Conservation (phyloP, 2,888 invertebrate genomes). For the Drosophila longiperda region DNA sequence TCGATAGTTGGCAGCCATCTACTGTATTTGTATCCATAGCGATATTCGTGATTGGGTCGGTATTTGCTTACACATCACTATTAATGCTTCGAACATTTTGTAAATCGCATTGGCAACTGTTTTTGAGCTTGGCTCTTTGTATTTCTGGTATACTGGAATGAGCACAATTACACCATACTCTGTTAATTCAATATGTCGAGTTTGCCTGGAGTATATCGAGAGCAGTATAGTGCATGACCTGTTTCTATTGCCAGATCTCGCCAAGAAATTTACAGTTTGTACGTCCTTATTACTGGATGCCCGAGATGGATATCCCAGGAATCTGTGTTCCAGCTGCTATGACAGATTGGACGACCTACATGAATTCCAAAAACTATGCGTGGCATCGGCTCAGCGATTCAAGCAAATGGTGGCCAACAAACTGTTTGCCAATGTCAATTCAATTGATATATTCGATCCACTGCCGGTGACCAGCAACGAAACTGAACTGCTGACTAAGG, state of each 20-base stretch:
- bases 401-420: conserved; percentile 65
- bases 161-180: conserved; percentile 43
- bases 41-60: conserved; percentile 4
- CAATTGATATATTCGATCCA: conserved; percentile 66
- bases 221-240: conserved; percentile 63
- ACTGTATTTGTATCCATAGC: neutral
- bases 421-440: conserved; percentile 7
- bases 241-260: conserved; percentile 73
- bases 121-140: conserved; percentile 27
- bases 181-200: conserved; percentile 79
- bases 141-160: conserved; percentile 48
- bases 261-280: conserved; percentile 72
- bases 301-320: conserved; percentile 79
- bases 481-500: conserved; percentile 40
- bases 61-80: conserved; percentile 21
- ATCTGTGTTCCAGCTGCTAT: conserved; percentile 73
- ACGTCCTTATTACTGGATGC: conserved; percentile 75
- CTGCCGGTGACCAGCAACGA: conserved; percentile 37
- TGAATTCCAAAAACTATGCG: conserved; percentile 77
- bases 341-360: conserved; percentile 73
- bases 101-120: conserved; percentile 40
- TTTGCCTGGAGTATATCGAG: conserved; percentile 72
- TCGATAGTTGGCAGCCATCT: conserved; percentile 14
- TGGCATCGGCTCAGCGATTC: conserved; percentile 68
- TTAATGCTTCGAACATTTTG: conserved; percentile 34